These are phyloP conservation scores for Ormyrus nitidulus DNA, from an alignment of 2,888 invertebrate genomes.

Conservation along the genomic window DNA sequence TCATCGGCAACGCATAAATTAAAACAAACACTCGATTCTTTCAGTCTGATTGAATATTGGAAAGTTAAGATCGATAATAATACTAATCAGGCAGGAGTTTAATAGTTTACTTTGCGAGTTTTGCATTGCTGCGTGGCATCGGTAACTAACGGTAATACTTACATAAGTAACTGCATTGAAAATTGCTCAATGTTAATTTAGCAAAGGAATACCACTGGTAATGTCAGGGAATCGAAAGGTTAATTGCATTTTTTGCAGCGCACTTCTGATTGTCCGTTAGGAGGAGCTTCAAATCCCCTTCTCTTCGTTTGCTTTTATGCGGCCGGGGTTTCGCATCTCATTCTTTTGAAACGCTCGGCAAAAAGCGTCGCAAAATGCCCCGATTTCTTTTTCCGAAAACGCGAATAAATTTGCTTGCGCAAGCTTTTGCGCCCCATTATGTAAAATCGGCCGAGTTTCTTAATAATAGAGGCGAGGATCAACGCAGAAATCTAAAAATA, in stretches of 20 bases:
- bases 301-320: neutral
- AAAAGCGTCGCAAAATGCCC: neutral
- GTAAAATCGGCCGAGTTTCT: neutral
- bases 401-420: constrained; percentile 4
- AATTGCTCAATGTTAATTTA: no score
- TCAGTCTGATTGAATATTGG: no score
- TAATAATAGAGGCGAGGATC: neutral
- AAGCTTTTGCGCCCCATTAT: neutral
- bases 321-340: neutral
- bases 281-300: neutral
- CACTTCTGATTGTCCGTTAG: neutral
- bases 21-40: no score
- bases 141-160: no score
- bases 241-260: constrained; percentile 9
- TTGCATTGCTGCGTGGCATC: no score
- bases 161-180: no score
- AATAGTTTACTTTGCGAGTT: no score
- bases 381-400: constrained; percentile 10
- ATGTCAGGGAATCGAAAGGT: neutral
- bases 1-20: no score
- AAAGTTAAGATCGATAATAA: no score
- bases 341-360: constrained; percentile 8
- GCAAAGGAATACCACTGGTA: no score
- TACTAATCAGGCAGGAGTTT: no score
- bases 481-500: no score